Base-by-base conservation (phyloP, 2,113 vertebrate species). In the Spermophilus dauricus region DNA sequence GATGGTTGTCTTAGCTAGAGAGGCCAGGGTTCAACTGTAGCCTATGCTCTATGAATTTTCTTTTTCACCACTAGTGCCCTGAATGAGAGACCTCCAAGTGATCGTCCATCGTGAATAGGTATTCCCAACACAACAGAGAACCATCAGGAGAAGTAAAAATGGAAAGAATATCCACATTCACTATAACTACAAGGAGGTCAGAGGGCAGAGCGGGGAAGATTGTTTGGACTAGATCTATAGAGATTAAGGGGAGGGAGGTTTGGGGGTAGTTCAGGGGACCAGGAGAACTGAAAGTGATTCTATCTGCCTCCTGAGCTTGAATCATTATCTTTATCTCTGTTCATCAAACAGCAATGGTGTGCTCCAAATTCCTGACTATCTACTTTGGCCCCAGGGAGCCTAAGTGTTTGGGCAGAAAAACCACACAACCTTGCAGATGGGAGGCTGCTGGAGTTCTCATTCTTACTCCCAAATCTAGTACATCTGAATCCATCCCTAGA, bases 361-460 rank as follows among this genome's bases (percentile, higher is more conserved):
- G 24, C n/a, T 77, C 51, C 39, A n/a, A 72, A 56, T 61, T 32
- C 37, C 67, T 22, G 30, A 32, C 70, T 76, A 8, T 76, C 42
- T 67, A 51, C 77, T 70, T 94, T 56, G 42, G 22, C 11, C 70
- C 63, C 7, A 14, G n/a, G 34, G 32, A 8, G 5, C 24, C 42
- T 67, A 42, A 37, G 32, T 26, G 42, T 87, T 83, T 77, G 51
- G 76, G 81, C 26, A 93, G 81, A 78, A 95, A 89, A 92, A 61
- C 61, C 17, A 83, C 12, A 58, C 12, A n/a, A 8, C 6, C 53
- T 39, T 61, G 28, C 17, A 70, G 17, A 65, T 20, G 17, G 78
- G 34, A 10, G 34, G 4, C 81, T 58, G 8, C 37, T 45, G 30
- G 42, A 73, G 28, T 85, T 28, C 39, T 91, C 45, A 4, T 4